These are phyloP conservation scores for Cyrtorhinus lividipennis DNA, from an alignment of 1,140 invertebrate genomes.

Conservation along the genomic window DNA sequence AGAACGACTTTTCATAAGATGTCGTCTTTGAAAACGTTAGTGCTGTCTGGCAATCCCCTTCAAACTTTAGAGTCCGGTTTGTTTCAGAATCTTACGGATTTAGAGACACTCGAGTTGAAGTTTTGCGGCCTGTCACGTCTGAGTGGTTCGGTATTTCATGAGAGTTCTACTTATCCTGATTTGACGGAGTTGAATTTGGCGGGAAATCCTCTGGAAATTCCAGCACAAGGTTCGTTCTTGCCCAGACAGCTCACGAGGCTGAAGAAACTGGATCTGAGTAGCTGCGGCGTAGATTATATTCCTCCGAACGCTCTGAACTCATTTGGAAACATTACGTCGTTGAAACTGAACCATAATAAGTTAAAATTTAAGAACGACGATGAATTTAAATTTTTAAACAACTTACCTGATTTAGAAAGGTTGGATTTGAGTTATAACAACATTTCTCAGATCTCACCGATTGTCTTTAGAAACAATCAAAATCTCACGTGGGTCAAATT, in stretches of 20 bases:
- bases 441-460: conserved; percentile 39
- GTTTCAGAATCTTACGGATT: conserved; percentile 47
- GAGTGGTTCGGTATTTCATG: conserved; percentile 49
- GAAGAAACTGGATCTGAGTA: conserved; percentile 46
- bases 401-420: conserved; percentile 41
- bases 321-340: conserved; percentile 43
- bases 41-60: conserved; percentile 51
- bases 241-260: conserved; percentile 46
- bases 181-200: conserved; percentile 50
- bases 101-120: conserved; percentile 50
- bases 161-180: conserved; percentile 44
- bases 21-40: conserved; percentile 46
- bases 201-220: conserved; percentile 47
- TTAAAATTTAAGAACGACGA: conserved; percentile 34
- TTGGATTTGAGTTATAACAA: conserved; percentile 50
- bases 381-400: conserved; percentile 38
- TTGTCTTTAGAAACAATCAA: conserved; percentile 37
- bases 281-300: conserved; percentile 44
- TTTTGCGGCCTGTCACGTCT: conserved; percentile 47
- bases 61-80: conserved; percentile 49
- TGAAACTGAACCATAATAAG: conserved; percentile 46
- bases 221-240: conserved; percentile 36
- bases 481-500: conserved; percentile 42
- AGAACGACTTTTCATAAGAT: conserved; percentile 52
- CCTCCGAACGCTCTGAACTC: conserved; percentile 44